These are phyloP conservation scores for Lipophrys pholis DNA, from an alignment of 2,113 vertebrate genomes.

Conservation along the genomic window DNA sequence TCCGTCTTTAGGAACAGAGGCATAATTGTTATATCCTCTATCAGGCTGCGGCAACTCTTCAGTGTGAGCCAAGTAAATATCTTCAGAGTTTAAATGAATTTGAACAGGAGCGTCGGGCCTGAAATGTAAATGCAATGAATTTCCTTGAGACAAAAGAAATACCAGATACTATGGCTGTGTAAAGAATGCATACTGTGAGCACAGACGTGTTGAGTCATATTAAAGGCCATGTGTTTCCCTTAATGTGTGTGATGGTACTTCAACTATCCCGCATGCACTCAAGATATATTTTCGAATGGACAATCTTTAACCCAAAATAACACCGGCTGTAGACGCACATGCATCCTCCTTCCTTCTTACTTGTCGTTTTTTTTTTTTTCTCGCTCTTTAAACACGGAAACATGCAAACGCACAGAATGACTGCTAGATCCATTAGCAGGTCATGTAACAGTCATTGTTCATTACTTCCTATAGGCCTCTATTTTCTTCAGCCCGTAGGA, in stretches of 20 bases:
- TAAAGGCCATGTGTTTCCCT: slow-evolving; percentile 40
- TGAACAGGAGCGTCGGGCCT: background rate
- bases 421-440: slow-evolving; percentile 84
- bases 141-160: slow-evolving; percentile 47
- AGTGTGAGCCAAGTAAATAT: slow-evolving; percentile 16
- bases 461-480: slow-evolving; percentile 82
- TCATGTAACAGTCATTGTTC: slow-evolving; percentile 86
- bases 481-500: slow-evolving; percentile 74
- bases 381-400: slow-evolving; percentile 25
- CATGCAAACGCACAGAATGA: slow-evolving; percentile 10
- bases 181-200: slow-evolving; percentile 36
- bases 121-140: slow-evolving; percentile 29
- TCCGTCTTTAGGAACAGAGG: slow-evolving; percentile 62
- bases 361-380: slow-evolving; percentile 19
- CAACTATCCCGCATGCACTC: slow-evolving; percentile 8
- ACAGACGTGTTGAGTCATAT: slow-evolving; percentile 2
- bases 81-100: slow-evolving; percentile 25
- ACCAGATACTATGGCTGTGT: slow-evolving; percentile 37
- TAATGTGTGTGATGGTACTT: slow-evolving; percentile 9
- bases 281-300: slow-evolving; percentile 1
- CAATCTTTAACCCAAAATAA: background rate
- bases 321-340: background rate
- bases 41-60: slow-evolving; percentile 40
- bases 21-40: slow-evolving; percentile 62
- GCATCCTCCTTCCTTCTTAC: background rate